A percentile compares a stretch with the other conserved stretches of the same genome.
Evolutionary conservation across 2,113 vertebrate genomes (phyloP).

Genomic region (Takifugu flavidus): DNA sequence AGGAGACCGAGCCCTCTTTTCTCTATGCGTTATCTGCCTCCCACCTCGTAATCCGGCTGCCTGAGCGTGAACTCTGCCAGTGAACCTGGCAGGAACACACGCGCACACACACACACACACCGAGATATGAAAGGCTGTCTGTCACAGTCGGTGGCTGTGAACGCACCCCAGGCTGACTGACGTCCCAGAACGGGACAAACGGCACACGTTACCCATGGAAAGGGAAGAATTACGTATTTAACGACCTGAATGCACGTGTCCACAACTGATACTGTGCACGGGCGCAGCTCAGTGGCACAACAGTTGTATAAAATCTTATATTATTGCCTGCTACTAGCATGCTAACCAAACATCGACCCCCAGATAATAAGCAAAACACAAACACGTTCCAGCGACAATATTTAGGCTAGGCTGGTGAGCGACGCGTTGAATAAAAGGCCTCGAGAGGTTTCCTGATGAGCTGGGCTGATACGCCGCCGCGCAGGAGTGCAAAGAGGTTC

Average conservation of each 20-base stretch:
- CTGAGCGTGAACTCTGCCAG: slow-evolving; percentile 27
- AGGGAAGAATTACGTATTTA: neutral
- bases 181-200: slow-evolving; percentile 30
- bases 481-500: slow-evolving; percentile 30
- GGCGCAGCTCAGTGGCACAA: too few species aligned
- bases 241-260: neutral
- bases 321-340: neutral
- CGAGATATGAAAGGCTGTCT: slow-evolving; percentile 26
- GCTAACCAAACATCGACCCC: neutral
- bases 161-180: slow-evolving; percentile 32
- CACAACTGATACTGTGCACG: neutral
- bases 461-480: slow-evolving; percentile 37
- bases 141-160: slow-evolving; percentile 60
- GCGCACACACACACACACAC: slow-evolving; percentile 40
- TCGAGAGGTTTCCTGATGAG: slow-evolving; percentile 44
- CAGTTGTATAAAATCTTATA: neutral
- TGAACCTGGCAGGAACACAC: slow-evolving; percentile 45
- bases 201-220: neutral
- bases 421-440: slow-evolving; percentile 21
- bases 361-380: slow-evolving; percentile 15
- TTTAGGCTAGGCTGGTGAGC: slow-evolving; percentile 32
- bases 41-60: slow-evolving; percentile 29
- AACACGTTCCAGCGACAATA: slow-evolving; percentile 24
- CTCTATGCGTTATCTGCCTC: slow-evolving; percentile 32
- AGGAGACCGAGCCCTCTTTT: slow-evolving; percentile 17